Evolutionary conservation across 2,888 invertebrate genomes (phyloP), one percentile per base, ranked within the genome.

Genomic region (Diabrotica balteata): DNA sequence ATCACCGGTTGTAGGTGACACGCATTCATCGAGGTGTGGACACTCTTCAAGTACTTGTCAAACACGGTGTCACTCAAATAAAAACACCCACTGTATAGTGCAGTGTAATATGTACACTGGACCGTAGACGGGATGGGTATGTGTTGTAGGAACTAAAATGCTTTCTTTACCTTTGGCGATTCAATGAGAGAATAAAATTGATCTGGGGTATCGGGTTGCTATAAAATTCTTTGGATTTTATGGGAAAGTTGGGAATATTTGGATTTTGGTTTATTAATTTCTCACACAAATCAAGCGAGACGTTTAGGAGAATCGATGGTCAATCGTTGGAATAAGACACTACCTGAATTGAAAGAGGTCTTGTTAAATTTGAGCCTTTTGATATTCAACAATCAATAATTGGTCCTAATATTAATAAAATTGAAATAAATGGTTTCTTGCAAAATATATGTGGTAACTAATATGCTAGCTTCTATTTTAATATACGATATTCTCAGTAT

Each of bases 11-110:
- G 73, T 65, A 70, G 78, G 78, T 81, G 81, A 82, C 82, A 80
- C 76, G 79, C 79, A 82, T 83, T 82, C 81, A 81, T 52, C 73
- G 76, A 82, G 82, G 82, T 82, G 81, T 81, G 81, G 82, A 82
- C 80, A 76, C 76, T 77, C 77, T 78, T 77, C 78, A 78, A 83
- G 80, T 78, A 80, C 79, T 80, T 80, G 83, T 83, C 83, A 83
- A 83, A 83, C 82, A 83, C 78, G 77, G 77, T 79, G 81, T 82
- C 81, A 82, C 74, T 77, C 78, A 76, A 67, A 71, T 65, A 67
- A 69, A 64, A 69, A 69, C 67, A 65, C 62, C 67, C 59, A 66
- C 67, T 58, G 58, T 58, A 64, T 52, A 42, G 51, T 51, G 51
- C 57, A 57, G 66, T 71, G 66, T 65, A 68, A 57, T 64, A 53